Base-by-base conservation (phyloP, 2,113 vertebrate genomes). In the Rhinoderma darwinii region DNA sequence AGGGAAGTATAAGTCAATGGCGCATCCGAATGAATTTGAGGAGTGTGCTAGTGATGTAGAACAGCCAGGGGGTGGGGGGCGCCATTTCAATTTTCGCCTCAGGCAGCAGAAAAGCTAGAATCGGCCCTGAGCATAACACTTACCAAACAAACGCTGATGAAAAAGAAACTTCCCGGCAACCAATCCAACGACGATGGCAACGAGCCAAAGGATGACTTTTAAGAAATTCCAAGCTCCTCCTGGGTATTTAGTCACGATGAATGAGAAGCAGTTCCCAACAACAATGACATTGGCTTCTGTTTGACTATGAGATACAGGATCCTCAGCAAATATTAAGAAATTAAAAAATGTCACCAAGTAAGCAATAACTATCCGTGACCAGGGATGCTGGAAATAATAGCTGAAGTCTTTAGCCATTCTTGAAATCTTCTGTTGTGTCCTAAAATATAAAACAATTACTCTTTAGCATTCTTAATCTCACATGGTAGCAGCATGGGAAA, bases 361-460 rank as follows among this genome's bases (percentile, higher is more conserved):
- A 91, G 98, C 97, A 94, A 99, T 96, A 25, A 96, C 90, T 91
- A 99, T 92, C 50, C 98, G 98, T 74, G 96, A 98, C 98, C 98
- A 99, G 0, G 98, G 98, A 89, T 99, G 98, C 94, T 99, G 98
- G 92, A 99, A 99, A 91, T 99, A 99, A 91, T 99, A 99, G 72
- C 97, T 97, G 83, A 99, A 99, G 90, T 95, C 92, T 92, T 96
- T 94, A 92, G 92, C 97, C 97, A 99, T 97, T 92, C 95, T 97
- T 93, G 91, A 88, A 82, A 25, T 89, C 88, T 89, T 84, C 75
- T 86, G 90, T n/a, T 86, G 79, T 89, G 88, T 86, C 91, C 96
- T 98, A 50, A 32, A 68, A 37, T 56, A 92, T 89, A 91, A 1
- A 93, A 4, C 90, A 54, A 80, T 43, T 17, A 22, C 5, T 66